Evolutionary conservation across 1,140 invertebrate genomes (phyloP), one percentile per base, ranked within the genome.

Genomic region (Drosophila oshimai): DNA sequence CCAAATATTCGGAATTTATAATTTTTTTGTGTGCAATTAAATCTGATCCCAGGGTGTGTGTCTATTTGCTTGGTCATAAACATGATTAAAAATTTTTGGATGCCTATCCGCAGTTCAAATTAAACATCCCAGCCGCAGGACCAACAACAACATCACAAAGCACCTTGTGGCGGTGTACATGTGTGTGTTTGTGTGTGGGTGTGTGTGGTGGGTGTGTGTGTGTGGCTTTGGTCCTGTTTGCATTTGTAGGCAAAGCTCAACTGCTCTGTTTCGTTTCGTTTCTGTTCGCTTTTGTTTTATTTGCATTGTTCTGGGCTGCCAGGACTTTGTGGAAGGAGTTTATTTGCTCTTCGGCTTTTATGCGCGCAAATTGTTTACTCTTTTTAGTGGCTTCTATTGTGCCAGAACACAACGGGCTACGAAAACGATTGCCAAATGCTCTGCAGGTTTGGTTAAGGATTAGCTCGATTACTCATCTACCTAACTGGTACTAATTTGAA

Each of bases 341-440:
- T 73, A 71, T 73, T 86, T 79, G 51, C 80, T 41, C 51, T 47
- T 58, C 60, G 71, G 70, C 80, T 86, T 84, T 79, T 57, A 75
- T 72, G 55, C 74, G 71, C 65, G 57, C 79, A 86, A 84, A 84
- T 75, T 84, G 79, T 86, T 86, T 71, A 86, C 75, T 79, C 75
- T 84, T 84, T 84, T 75, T 79, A 84, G 80, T 86, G 80, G 74
- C 70, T 86, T 79, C 83, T 51, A 86, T 86, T 72, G 55, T 79
- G 47, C 47, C 44, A 29, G 12, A 37, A 33, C 42, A 36, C 53
- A 46, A 62, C 62, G 20, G 18, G 41, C 7, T 20, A 7, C 6
- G 5, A 28, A 15, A 65, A 13, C 20, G 61, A 65, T 65, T 50
- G n/a, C 20, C 34, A 18, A 41, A 67, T 67, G 60, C 42, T 65